Base-by-base conservation (phyloP, 2,113 vertebrate genomes). In the Recurvirostra avosetta region DNA sequence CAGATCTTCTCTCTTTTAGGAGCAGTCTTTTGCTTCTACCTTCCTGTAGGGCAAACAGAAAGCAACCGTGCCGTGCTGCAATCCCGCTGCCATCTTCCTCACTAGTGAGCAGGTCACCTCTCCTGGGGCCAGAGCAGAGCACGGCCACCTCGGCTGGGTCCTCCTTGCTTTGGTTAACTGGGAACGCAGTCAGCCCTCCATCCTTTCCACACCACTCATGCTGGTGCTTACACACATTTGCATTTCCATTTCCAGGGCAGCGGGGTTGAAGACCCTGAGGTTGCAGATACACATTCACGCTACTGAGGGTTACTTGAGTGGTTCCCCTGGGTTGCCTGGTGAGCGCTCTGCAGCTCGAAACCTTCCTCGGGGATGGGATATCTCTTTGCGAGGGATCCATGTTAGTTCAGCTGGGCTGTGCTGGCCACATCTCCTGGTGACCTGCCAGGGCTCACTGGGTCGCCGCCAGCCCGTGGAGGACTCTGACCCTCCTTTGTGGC, bases 81-180 rank as follows among this genome's bases (percentile, higher is more conserved):
- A 1, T 21, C 27, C 45, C 2, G 3, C 23, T 36, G 41, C 40
- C 15, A 1, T 36, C 30, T 45, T 79, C 52, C 45, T 36, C 12
- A 27, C 61, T 17, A 29, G 68, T 0, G 0, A 89, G 76, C n/a
- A 56, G n/a, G n/a, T 21, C 0, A 0, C 59, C 73, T 1, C 0
- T 59, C 67, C 11, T 1, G 29, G 58, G 32, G 19, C 38, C n/a
- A 55, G 47, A 56, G 47, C 30, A 71, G 50, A 82, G 47, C 50
- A 26, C 1, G 9, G 68, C 27, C 19, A 17, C 47, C 0, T 2
- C 7, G 19, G 9, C 41, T 74, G 47, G 19, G 26, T 72, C 40
- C 20, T 50, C 34, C 62, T 83, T 0, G 0, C 49, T 61, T 49
- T 68, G 72, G 18, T 38, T n/a, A 61, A 2, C 27, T 25, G 58